Conservation (phyloP, 1,140 invertebrate species). For the Drosophila busckii region DNA sequence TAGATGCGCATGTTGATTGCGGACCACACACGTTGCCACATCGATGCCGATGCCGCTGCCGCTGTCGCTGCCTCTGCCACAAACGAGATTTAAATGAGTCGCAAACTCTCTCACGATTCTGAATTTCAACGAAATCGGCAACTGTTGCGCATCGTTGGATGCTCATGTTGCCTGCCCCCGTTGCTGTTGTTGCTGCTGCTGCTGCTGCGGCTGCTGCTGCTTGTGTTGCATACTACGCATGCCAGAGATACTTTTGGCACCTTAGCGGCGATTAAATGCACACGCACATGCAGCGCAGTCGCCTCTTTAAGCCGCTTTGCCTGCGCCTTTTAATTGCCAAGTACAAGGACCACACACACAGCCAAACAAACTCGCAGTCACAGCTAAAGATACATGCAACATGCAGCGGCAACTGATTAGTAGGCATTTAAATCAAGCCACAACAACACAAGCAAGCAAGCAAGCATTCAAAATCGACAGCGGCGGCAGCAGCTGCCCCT, state of each 20-base stretch:
- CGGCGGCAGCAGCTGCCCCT: background rate
- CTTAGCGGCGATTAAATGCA: slow-evolving; percentile 71
- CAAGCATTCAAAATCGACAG: slow-evolving; percentile 7
- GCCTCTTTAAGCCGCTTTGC: slow-evolving; percentile 30
- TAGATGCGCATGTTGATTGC: slow-evolving; percentile 39
- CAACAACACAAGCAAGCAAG: slow-evolving; percentile 21
- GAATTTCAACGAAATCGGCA: slow-evolving; percentile 69
- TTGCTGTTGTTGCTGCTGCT: background rate
- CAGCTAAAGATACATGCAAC: background rate
- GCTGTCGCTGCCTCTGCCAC: slow-evolving; percentile 30
- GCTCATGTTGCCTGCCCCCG: slow-evolving; percentile 2
- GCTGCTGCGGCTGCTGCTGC: background rate
- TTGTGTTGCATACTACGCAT: slow-evolving; percentile 60
- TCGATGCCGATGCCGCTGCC: too few relatives aligned
- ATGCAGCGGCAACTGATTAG: slow-evolving; percentile 50
- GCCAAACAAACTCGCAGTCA: background rate
- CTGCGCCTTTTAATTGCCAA: slow-evolving; percentile 62
- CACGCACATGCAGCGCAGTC: slow-evolving; percentile 41
- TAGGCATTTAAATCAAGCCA: slow-evolving; percentile 67
- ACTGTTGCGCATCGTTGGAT: slow-evolving; percentile 20
- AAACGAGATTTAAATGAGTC: slow-evolving; percentile 77
- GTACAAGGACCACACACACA: slow-evolving; percentile 63
- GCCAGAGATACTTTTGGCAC: slow-evolving; percentile 72
- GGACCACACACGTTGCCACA: slow-evolving; percentile 67
- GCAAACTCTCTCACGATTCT: slow-evolving; percentile 76